Conservation (phyloP, 2,113 vertebrate genomes). For the Oxygymnocypris stewartii region DNA sequence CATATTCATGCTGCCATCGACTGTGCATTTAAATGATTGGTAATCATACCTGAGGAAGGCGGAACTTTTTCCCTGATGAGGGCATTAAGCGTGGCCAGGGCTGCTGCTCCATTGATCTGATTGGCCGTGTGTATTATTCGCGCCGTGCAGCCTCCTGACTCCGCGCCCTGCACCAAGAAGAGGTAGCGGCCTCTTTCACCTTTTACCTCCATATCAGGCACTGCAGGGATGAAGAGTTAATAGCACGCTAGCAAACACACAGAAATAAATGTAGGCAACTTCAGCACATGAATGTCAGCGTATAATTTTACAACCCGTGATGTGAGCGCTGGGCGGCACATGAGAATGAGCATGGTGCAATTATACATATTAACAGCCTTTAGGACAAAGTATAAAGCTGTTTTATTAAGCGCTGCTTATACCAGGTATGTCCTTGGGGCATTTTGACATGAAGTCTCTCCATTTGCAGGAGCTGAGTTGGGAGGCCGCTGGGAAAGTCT, state of each 20-base stretch:
- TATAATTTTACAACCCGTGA: constrained; percentile 6
- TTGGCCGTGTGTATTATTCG: constrained; percentile 83
- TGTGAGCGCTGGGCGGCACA: no score
- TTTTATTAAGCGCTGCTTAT: constrained; percentile 28
- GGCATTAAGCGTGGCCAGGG: constrained; percentile 77
- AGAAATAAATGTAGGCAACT: not conserved
- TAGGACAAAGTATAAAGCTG: not conserved
- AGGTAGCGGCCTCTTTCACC: constrained; percentile 87
- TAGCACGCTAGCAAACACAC: not conserved
- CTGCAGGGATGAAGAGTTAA: constrained; percentile 68
- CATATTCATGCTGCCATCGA: not conserved
- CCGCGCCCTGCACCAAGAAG: constrained; percentile 84
- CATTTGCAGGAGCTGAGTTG: constrained; percentile 89
- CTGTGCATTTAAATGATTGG: not conserved
- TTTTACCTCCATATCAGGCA: constrained; percentile 88
- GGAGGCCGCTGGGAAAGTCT: constrained; percentile 75
- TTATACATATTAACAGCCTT: not conserved
- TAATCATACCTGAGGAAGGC: constrained; percentile 66
- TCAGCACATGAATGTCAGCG: not conserved
- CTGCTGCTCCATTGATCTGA: constrained; percentile 87
- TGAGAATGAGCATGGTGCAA: not conserved
- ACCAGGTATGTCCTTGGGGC: constrained; percentile 82
- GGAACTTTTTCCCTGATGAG: constrained; percentile 69
- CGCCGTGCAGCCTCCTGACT: constrained; percentile 76
- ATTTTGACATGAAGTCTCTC: constrained; percentile 86